Base-by-base conservation (phyloP, 2,888 invertebrate species). In the Pterostichus madidus region DNA sequence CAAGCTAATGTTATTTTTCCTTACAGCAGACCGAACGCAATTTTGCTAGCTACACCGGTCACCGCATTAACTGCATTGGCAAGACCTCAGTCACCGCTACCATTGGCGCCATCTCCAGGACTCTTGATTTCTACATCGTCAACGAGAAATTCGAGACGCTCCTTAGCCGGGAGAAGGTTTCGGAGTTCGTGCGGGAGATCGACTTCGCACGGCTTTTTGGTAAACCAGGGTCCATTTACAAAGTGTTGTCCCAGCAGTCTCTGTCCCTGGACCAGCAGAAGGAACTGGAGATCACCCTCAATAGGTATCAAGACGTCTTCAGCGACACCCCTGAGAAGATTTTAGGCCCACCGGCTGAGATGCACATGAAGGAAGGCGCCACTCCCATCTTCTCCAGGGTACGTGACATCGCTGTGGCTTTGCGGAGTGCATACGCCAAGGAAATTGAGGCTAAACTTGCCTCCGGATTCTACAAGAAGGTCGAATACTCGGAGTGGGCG, bases 311-410 rank as follows among this genome's bases (percentile, higher is more conserved):
- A 0, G 84, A 86, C 2, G 83, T 86, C 5, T 86, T 86, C 83
- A 82, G 82, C 32, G 85, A 84, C 11, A 83, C 77, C 6, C 80
- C 85, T 17, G 85, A 85, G 44, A 85, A 84, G 46, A 84, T 85
- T 56, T 83, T 68, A n/a, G 85, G 86, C 7, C 83, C 84, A 0
- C 85, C 85, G 24, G 85, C 84, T 5, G 77, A 79, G 39, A 84
- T 86, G 64, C 85, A 87, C 35, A 68, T 85, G 13, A 86, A 85
- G 81, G 84, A 84, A 17, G 84, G 75, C 10, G 85, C 85, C 5
- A 85, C 80, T 17, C 86, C 86, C 10, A 86, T 83, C 13, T 83
- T 83, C 31, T 46, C 71, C 13, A 49, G 68, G 68, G 81, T 64
- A 11, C 15, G 83, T 32, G 80, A 83, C 1, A 73, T 85, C 10